These are phyloP conservation scores for Micrasema longulum DNA, from an alignment of 1,140 invertebrate genomes.

Conservation along the genomic window DNA sequence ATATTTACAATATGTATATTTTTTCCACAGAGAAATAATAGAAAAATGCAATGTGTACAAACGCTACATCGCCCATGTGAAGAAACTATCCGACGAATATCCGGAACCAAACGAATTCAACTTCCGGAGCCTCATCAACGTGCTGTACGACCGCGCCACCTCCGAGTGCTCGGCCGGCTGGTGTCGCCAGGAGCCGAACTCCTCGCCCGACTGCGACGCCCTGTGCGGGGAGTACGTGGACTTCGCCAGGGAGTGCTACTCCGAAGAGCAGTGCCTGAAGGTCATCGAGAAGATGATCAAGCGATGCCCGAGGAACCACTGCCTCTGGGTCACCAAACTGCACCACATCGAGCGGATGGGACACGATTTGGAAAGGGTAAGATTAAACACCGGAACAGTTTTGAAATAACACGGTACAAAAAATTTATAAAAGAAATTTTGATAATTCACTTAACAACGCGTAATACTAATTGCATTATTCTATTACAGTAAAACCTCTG, in stretches of 20 bases:
- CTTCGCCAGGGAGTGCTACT: conserved; percentile 30
- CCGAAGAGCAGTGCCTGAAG: conserved; percentile 44
- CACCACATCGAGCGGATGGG: conserved; percentile 48
- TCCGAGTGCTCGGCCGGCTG: conserved; percentile 44
- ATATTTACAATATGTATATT: conserved; percentile 10
- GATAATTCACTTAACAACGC: no score
- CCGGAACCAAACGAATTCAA: conserved; percentile 24
- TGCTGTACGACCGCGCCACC: conserved; percentile 48
- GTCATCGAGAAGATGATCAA: conserved; percentile 47
- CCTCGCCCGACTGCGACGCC: conserved; percentile 34
- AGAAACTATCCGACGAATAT: conserved; percentile 32
- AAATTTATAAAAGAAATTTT: no score
- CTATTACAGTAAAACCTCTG: no score
- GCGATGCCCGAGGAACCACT: conserved; percentile 43
- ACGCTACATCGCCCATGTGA: conserved; percentile 44
- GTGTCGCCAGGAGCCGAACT: conserved; percentile 26
- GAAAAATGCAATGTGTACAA: conserved; percentile 42
- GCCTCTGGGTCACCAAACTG: conserved; percentile 48
- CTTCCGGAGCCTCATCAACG: conserved; percentile 25
- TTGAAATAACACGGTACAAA: no score
- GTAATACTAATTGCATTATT: no score
- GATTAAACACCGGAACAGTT: no score
- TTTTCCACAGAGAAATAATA: conserved; percentile 34
- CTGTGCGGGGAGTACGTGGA: conserved; percentile 46
- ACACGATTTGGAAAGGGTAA: conserved; percentile 44